Evolutionary conservation across 2,797 vertebrate genomes (phyloP).

Genomic region (Sebastes taczanowskii): DNA sequence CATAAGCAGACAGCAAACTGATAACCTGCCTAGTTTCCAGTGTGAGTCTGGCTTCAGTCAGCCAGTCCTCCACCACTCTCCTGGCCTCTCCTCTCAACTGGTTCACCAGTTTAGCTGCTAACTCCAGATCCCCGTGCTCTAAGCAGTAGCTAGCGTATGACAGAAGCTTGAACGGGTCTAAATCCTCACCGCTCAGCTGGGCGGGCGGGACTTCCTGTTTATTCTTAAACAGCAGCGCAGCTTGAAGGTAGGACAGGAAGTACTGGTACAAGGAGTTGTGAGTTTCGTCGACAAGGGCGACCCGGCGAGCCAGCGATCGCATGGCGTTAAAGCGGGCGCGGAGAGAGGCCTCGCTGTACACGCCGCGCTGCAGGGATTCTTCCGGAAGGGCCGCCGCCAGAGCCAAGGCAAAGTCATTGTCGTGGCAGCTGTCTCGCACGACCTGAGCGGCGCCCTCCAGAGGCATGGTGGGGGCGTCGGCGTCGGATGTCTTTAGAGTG

Average conservation of each 20-base stretch:
- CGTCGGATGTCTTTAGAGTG: conserved; percentile 83
- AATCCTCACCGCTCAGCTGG: conserved; percentile 85
- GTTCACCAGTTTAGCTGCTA: conserved; percentile 96
- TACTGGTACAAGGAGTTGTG: conserved; percentile 96
- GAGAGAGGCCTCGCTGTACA: conserved; percentile 94
- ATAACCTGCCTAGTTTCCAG: conserved; percentile 94
- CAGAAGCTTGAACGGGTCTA: conserved; percentile 92
- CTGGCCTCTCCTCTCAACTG: conserved; percentile 92
- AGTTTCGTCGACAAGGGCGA: conserved; percentile 93
- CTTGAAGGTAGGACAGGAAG: conserved; percentile 95
- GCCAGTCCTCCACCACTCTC: conserved; percentile 94
- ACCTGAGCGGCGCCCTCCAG: conserved; percentile 84
- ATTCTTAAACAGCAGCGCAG: conserved; percentile 88
- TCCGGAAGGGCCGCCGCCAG: conserved; percentile 87
- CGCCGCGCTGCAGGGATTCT: conserved; percentile 88
- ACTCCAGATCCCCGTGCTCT: conserved; percentile 94
- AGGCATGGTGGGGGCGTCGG: conserved; percentile 84
- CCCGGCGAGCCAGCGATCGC: conserved; percentile 88
- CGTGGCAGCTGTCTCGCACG: conserved; percentile 83
- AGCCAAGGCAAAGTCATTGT: conserved; percentile 88
- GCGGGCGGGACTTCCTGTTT: conserved; percentile 86
- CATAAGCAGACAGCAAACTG: conserved; percentile 91
- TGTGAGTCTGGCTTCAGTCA: conserved; percentile 91
- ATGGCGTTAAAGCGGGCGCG: conserved; percentile 88
- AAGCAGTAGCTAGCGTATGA: conserved; percentile 93